Evolutionary conservation across 2,888 invertebrate genomes (phyloP).

Genomic region (Dynastes maya): DNA sequence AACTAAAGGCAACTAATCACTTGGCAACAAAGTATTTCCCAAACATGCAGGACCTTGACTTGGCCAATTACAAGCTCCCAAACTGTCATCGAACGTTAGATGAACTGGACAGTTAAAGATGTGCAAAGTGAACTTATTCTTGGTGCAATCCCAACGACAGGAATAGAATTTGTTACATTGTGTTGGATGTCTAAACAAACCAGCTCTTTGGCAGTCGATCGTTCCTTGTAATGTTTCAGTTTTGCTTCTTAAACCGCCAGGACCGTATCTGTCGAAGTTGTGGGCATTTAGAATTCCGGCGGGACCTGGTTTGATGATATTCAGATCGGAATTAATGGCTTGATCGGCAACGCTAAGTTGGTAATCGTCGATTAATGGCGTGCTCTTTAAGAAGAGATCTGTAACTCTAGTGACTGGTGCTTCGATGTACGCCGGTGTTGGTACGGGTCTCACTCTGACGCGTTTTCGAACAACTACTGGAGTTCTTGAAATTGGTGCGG

Average conservation of each 20-base stretch:
- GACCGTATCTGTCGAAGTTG: constrained; percentile 75
- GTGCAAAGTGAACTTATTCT: constrained; percentile 82
- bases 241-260: constrained; percentile 75
- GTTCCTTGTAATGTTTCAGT: constrained; percentile 77
- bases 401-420: constrained; percentile 50
- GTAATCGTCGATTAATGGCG: constrained; percentile 51
- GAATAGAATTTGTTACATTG: constrained; percentile 88
- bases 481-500: constrained; percentile 54
- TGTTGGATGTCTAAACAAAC: constrained; percentile 81
- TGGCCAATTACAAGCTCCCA: constrained; percentile 89
- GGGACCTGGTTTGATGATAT: constrained; percentile 66
- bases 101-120: constrained; percentile 86
- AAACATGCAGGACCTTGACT: constrained; percentile 85
- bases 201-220: constrained; percentile 76
- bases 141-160: constrained; percentile 85
- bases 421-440: constrained; percentile 32
- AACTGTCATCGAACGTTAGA: constrained; percentile 81
- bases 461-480: constrained; percentile 56
- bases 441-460: constrained; percentile 54
- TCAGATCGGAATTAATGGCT: constrained; percentile 57
- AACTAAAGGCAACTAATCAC: constrained; percentile 38
- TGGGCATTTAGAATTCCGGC: constrained; percentile 65
- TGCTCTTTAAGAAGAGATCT: constrained; percentile 54
- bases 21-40: constrained; percentile 74
- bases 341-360: constrained; percentile 53